phyloP scores from a whole-genome alignment of 2,888 invertebrate species.

The Acanthosepion lycidas region DNA sequence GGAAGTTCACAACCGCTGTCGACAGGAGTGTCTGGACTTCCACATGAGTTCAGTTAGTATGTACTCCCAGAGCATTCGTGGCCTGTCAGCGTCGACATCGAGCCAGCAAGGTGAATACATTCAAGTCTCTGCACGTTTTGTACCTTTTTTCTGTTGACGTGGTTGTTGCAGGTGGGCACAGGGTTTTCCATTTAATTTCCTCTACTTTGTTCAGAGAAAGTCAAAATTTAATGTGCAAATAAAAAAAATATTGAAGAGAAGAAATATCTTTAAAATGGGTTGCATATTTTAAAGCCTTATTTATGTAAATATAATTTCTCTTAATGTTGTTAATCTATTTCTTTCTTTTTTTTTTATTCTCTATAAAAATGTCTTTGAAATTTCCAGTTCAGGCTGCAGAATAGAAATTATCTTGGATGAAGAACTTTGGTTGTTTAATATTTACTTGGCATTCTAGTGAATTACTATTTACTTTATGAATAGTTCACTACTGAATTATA shows the following conservation, averaged over 20 bases:
- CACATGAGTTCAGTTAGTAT: conserved; percentile 88
- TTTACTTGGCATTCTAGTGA: no score
- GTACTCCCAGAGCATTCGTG: conserved; percentile 89
- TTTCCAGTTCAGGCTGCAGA: no score
- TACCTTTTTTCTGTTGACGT: not conserved
- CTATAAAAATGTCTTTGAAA: no score
- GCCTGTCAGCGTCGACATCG: conserved; percentile 82
- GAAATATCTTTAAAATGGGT: no score
- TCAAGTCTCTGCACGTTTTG: conserved; percentile 24
- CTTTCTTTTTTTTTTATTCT: no score
- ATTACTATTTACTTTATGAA: no score
- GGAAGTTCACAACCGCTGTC: conserved; percentile 87
- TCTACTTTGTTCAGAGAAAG: not conserved
- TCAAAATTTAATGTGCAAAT: not conserved
- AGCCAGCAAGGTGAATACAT: conserved; percentile 76
- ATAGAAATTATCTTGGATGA: no score
- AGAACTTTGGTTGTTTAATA: no score
- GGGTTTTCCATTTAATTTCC: not conserved
- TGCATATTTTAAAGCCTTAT: no score
- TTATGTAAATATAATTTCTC: no score
- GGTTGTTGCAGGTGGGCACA: not conserved
- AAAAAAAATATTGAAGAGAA: not conserved
- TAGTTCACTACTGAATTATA: no score
- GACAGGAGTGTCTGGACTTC: conserved; percentile 86
- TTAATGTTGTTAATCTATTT: no score